Evolutionary conservation across 2,888 invertebrate species (phyloP).

Genomic region (Chelonus formosanus): DNA sequence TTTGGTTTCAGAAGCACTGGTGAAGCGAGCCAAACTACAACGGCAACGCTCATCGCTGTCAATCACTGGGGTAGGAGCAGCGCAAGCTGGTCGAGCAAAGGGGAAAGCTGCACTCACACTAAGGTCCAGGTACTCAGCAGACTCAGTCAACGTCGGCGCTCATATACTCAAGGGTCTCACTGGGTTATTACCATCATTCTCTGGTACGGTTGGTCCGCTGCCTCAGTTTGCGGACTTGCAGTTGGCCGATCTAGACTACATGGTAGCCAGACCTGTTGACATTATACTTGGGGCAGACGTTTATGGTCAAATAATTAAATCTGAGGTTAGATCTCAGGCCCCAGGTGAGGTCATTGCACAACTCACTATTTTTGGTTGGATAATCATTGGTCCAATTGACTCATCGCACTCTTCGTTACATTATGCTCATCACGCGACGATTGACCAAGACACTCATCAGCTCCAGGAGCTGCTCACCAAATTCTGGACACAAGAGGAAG

Average conservation of each 20-base stretch:
- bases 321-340: not conserved
- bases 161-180: not conserved
- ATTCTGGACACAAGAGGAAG: constrained; percentile 20
- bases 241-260: constrained; percentile 1
- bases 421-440: not conserved
- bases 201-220: too few relatives aligned
- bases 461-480: not conserved
- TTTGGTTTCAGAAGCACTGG: too few relatives aligned
- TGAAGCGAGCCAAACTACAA: not conserved
- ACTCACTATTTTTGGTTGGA: constrained; percentile 9
- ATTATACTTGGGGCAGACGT: not conserved
- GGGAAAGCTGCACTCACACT: too few relatives aligned
- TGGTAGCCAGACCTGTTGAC: not conserved
- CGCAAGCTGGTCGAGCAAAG: too few relatives aligned
- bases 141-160: not conserved
- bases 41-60: not conserved
- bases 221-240: too few relatives aligned
- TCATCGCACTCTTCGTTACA: not conserved
- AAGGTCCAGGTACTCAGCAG: not conserved
- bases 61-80: too few relatives aligned
- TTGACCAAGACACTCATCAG: not conserved
- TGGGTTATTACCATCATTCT: too few relatives aligned
- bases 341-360: not conserved
- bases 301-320: not conserved
- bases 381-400: not conserved